These are phyloP conservation scores for Calephelis nemesis DNA, from an alignment of 1,140 invertebrate genomes.

Conservation along the genomic window DNA sequence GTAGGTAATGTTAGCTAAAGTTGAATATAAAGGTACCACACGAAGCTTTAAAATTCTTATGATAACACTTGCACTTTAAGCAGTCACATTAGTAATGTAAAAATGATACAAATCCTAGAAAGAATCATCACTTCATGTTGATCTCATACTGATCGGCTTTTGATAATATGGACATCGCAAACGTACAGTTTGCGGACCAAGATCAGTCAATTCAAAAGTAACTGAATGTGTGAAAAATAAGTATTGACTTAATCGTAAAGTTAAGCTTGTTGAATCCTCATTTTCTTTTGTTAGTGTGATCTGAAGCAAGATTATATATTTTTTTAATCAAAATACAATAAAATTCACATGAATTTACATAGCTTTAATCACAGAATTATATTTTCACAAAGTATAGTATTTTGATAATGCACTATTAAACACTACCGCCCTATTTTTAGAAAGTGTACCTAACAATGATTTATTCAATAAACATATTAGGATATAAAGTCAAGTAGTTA, in stretches of 20 bases:
- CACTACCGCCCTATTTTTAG: constrained; percentile 72
- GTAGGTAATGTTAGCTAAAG: constrained; percentile 74
- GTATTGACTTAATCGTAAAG: constrained; percentile 51
- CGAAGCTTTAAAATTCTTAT: constrained; percentile 79
- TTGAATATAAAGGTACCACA: constrained; percentile 73
- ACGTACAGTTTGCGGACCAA: constrained; percentile 59
- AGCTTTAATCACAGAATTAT: constrained; percentile 57
- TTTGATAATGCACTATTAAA: constrained; percentile 70
- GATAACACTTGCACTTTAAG: constrained; percentile 75
- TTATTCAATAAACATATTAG: constrained; percentile 10
- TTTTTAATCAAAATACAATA: constrained; percentile 29
- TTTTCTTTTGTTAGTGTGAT: constrained; percentile 73
- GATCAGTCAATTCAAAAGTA: constrained; percentile 57
- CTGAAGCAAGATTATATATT: constrained; percentile 52
- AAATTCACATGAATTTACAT: constrained; percentile 30
- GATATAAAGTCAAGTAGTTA: not conserved
- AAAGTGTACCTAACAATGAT: constrained; percentile 24
- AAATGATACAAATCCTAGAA: constrained; percentile 37
- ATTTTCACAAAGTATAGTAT: constrained; percentile 59
- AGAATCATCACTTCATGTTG: constrained; percentile 20
- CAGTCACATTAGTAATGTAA: constrained; percentile 63
- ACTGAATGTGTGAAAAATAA: constrained; percentile 58
- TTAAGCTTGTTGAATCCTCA: constrained; percentile 51
- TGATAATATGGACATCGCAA: constrained; percentile 24
- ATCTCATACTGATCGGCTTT: constrained; percentile 27